Evolutionary conservation across 2,888 invertebrate species (phyloP).

Genomic region (Cantharis rustica): DNA sequence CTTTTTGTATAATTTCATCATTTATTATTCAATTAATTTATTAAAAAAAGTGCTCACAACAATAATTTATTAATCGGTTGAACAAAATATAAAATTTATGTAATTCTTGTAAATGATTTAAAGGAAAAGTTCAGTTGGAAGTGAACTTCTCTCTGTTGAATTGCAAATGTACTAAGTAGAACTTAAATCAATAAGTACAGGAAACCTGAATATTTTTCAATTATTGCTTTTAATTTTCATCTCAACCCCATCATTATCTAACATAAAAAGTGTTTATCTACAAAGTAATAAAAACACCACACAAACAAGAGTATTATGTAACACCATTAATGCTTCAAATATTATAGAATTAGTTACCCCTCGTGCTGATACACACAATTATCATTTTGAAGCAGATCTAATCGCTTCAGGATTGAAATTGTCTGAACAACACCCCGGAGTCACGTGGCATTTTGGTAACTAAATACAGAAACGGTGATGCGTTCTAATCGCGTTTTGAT

Average conservation of each 20-base stretch:
- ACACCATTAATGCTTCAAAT: background rate
- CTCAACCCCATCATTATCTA: background rate
- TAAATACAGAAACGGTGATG: constrained; percentile 36
- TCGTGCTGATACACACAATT: constrained; percentile 14
- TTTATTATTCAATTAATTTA: background rate
- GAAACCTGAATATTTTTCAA: background rate
- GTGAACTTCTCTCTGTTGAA: background rate
- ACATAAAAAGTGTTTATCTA: background rate
- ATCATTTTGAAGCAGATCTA: constrained; percentile 24
- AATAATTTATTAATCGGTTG: background rate
- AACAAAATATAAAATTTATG: background rate
- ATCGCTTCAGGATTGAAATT: constrained; percentile 28
- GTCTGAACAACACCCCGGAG: constrained; percentile 30
- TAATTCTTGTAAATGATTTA: background rate
- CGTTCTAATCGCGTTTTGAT: constrained; percentile 33
- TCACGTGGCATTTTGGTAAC: constrained; percentile 37
- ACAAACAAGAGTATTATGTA: constrained; percentile 18
- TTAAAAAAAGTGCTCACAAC: background rate
- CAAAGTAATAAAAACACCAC: background rate
- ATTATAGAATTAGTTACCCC: constrained; percentile 23
- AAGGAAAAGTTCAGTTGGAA: background rate
- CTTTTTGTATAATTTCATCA: too few species aligned
- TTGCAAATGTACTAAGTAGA: background rate
- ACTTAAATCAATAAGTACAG: background rate
- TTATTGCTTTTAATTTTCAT: background rate